Percentiles rank a stretch among this genome's conserved stretches.
phyloP scores from a whole-genome alignment of 2,888 invertebrate species.

The Dendrolimus houi region DNA sequence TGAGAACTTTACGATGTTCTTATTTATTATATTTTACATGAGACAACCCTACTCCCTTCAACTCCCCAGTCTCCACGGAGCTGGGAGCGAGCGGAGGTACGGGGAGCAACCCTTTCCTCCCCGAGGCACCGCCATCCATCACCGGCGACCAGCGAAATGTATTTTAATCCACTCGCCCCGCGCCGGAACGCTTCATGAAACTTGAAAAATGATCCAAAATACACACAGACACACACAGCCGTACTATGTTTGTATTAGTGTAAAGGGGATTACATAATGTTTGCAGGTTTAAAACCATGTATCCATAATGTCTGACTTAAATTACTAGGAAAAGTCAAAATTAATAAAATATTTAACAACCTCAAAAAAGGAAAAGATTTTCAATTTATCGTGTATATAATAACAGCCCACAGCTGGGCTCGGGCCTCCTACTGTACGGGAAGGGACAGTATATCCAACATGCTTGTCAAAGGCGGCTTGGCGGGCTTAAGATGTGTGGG shows the following conservation, averaged over 20 bases:
- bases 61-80: neutral
- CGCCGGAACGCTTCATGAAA: constrained; percentile 67
- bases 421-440: too few relatives aligned
- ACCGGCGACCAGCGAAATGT: constrained; percentile 65
- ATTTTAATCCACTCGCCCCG: constrained; percentile 72
- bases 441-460: too few relatives aligned
- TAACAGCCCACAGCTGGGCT: too few relatives aligned
- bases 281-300: neutral
- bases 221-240: constrained; percentile 24
- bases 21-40: neutral
- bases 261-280: neutral
- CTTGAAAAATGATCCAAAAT: constrained; percentile 69
- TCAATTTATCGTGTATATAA: too few relatives aligned
- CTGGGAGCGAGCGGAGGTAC: constrained; percentile 8
- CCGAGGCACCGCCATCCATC: constrained; percentile 54
- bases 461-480: too few relatives aligned
- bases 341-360: too few relatives aligned
- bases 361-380: too few relatives aligned
- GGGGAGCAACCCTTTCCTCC: constrained; percentile 56
- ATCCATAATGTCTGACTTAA: too few relatives aligned
- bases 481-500: too few relatives aligned
- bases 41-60: constrained; percentile 4
- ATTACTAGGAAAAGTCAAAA: too few relatives aligned
- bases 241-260: neutral
- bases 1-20: neutral